Evolutionary conservation across 1,140 invertebrate genomes (phyloP).

Genomic region (Phocides pigmalion): DNA sequence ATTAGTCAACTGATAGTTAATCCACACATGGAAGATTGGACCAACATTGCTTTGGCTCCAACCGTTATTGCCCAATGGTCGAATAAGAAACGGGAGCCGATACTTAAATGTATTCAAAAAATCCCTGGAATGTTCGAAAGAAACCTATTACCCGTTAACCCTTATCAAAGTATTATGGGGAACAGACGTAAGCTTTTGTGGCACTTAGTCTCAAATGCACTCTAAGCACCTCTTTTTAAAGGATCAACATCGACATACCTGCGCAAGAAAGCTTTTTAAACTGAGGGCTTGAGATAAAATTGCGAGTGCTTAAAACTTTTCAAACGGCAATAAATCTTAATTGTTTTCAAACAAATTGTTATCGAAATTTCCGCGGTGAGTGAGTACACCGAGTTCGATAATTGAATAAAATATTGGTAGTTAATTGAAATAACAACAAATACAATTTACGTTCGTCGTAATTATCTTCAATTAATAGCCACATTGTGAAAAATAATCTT

Average conservation of each 20-base stretch:
- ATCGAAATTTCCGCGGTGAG: no score
- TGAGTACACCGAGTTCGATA: no score
- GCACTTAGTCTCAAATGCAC: constrained; percentile 50
- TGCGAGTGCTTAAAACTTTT: not conserved
- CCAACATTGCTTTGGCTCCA: no score
- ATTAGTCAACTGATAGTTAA: not conserved
- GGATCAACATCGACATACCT: constrained; percentile 18
- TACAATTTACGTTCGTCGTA: no score
- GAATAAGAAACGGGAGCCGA: no score
- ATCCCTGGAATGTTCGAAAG: constrained; percentile 51
- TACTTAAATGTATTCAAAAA: constrained; percentile 38
- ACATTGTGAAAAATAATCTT: no score
- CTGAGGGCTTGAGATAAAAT: constrained; percentile 24
- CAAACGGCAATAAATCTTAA: not conserved
- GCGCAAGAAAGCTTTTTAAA: constrained; percentile 27
- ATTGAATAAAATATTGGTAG: no score
- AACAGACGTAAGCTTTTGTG: constrained; percentile 50
- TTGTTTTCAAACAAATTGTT: no score
- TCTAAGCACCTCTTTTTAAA: constrained; percentile 28
- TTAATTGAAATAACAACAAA: no score
- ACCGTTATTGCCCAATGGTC: no score
- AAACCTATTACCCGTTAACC: constrained; percentile 47
- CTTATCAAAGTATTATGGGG: constrained; percentile 64
- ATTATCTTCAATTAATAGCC: no score
- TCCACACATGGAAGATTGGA: not conserved